Conservation (phyloP, 2,113 vertebrate genomes). For the Phasianus colchicus region DNA sequence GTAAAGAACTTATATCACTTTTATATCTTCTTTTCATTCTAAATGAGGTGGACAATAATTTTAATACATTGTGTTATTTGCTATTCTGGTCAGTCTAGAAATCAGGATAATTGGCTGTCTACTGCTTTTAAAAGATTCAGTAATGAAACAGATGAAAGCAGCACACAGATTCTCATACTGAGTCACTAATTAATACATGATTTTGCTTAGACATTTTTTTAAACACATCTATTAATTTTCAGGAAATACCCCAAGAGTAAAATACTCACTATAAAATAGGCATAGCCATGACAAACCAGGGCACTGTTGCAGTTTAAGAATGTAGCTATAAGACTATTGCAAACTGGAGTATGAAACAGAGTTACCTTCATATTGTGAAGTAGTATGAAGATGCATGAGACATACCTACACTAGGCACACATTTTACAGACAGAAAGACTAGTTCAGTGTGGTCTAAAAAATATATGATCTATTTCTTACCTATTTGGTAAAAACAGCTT, state of each 20-base stretch:
- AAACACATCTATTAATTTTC: background rate
- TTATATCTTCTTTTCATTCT: background rate
- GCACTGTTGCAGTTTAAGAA: background rate
- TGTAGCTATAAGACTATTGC: background rate
- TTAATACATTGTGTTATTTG: background rate
- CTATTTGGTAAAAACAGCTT: background rate
- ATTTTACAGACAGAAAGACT: background rate
- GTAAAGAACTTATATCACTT: no score
- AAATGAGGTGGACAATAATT: background rate
- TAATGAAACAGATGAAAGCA: background rate
- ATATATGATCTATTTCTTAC: background rate
- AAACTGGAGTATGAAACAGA: background rate
- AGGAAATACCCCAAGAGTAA: background rate
- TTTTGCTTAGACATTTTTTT: background rate
- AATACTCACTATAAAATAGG: background rate
- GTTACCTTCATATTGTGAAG: background rate
- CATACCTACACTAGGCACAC: no score
- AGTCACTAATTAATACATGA: background rate
- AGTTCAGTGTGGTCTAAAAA: background rate
- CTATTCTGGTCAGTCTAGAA: background rate
- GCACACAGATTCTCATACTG: background rate
- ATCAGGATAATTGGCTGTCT: background rate
- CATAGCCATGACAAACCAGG: background rate
- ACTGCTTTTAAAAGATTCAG: background rate
- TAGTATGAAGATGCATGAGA: background rate